Evolutionary conservation across 92 coral and sea anemone genomes (phyloP).

Genomic region (Pocillopora grandis): DNA sequence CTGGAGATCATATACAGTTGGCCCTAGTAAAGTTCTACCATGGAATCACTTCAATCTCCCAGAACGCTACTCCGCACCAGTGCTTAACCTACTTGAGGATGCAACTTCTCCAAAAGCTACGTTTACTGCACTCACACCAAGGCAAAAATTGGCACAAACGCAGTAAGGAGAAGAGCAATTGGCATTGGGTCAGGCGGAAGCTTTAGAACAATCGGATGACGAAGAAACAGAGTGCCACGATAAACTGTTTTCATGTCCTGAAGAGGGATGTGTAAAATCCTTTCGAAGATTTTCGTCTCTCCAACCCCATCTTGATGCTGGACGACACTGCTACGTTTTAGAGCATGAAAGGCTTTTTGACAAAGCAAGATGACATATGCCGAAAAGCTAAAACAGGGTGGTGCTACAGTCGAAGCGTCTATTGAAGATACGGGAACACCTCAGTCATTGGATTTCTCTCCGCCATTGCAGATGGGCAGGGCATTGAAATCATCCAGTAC

Average conservation of each 20-base stretch:
- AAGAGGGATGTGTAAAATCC: no score
- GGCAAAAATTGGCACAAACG: conserved; percentile 19
- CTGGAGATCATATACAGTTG: conserved; percentile 53
- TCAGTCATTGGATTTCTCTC: background rate
- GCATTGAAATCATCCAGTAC: conserved; percentile 50
- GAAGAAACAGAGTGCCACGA: no score
- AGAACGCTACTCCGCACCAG: conserved; percentile 9
- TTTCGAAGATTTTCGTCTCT: no score
- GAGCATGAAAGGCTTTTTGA: no score
- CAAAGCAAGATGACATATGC: conserved; percentile 43
- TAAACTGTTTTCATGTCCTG: no score
- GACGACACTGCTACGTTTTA: no score
- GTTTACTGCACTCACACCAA: conserved; percentile 34
- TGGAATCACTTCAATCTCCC: conserved; percentile 48
- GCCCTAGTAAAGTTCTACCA: conserved; percentile 36
- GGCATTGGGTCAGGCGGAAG: no score
- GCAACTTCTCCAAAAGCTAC: conserved; percentile 37
- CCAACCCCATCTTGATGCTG: no score
- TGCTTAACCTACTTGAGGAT: conserved; percentile 23
- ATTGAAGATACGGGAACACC: conserved; percentile 15
- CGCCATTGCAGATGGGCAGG: conserved; percentile 50
- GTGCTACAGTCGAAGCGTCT: conserved; percentile 4
- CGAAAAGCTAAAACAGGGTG: conserved; percentile 38
- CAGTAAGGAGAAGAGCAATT: conserved; percentile 28
- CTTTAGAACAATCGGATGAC: no score